Conservation (phyloP, 2,888 invertebrate genomes). For the Chrysolina haemoptera region DNA sequence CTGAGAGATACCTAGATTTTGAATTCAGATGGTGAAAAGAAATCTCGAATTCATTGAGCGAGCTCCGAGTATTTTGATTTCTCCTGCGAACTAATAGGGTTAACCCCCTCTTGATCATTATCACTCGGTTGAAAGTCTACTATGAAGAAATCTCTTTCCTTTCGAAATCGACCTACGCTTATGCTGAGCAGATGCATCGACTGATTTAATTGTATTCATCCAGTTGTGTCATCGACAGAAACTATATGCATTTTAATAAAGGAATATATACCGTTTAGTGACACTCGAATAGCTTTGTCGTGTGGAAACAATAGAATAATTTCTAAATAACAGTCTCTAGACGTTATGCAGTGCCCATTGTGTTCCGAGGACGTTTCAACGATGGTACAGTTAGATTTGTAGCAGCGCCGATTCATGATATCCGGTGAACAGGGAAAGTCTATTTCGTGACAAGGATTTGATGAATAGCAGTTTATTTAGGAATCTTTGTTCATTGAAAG, state of each 20-base stretch:
- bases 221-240: conserved; percentile 45
- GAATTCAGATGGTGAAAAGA: too few species aligned
- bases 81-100: too few species aligned
- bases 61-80: too few species aligned
- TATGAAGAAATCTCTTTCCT: not conserved
- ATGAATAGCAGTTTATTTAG: not conserved
- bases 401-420: not conserved
- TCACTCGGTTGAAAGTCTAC: not conserved
- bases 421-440: not conserved
- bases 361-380: not conserved
- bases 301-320: conserved; percentile 42
- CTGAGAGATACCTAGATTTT: too few species aligned
- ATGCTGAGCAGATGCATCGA: conserved; percentile 29
- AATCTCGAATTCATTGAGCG: too few species aligned
- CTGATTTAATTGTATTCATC: conserved; percentile 40
- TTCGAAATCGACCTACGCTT: conserved; percentile 23
- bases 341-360: conserved; percentile 26
- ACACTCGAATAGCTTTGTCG: conserved; percentile 43
- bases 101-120: too few species aligned
- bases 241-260: conserved; percentile 44
- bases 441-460: not conserved
- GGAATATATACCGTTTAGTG: conserved; percentile 37
- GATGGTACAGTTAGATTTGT: conserved; percentile 9
- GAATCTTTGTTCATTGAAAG: not conserved
- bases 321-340: conserved; percentile 39